phyloP scores from a whole-genome alignment of 2,113 vertebrate genomes.

The Pyrgilauda ruficollis region DNA sequence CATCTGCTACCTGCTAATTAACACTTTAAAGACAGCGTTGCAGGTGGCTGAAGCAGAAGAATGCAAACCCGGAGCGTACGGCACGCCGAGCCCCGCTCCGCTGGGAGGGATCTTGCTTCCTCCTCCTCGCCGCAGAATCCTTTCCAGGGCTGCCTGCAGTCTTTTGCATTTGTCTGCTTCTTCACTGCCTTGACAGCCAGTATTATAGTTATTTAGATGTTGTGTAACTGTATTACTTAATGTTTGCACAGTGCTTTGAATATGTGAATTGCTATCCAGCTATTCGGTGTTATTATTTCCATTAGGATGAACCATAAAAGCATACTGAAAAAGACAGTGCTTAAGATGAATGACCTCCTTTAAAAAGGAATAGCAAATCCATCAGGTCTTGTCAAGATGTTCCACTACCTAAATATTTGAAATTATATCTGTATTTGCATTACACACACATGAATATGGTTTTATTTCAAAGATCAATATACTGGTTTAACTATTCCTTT shows the following conservation, averaged over 20 bases:
- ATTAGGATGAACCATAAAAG: slow-evolving; percentile 27
- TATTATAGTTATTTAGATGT: slow-evolving; percentile 63
- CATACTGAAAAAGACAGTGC: neutral
- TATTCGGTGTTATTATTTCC: slow-evolving; percentile 45
- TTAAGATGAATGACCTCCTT: neutral
- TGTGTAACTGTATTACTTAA: slow-evolving; percentile 54
- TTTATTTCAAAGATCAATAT: neutral
- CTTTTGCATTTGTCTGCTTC: slow-evolving; percentile 2
- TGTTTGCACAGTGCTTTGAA: slow-evolving; percentile 49
- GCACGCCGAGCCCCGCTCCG: rapidly evolving
- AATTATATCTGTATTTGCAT: neutral
- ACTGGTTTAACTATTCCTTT: neutral
- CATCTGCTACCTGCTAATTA: slow-evolving; percentile 45
- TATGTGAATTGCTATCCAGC: slow-evolving; percentile 43
- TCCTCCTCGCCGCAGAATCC: neutral
- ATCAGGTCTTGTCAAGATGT: neutral
- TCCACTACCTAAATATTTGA: neutral
- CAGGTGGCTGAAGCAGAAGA: slow-evolving; percentile 24
- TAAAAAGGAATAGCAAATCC: neutral
- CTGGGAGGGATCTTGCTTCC: neutral
- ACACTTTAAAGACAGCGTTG: neutral
- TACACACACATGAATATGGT: neutral
- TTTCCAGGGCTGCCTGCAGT: neutral
- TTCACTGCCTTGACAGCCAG: slow-evolving; percentile 41
- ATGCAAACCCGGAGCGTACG: neutral